Evolutionary conservation across 2,113 vertebrate species (phyloP).

Genomic region (Pongo abelii): DNA sequence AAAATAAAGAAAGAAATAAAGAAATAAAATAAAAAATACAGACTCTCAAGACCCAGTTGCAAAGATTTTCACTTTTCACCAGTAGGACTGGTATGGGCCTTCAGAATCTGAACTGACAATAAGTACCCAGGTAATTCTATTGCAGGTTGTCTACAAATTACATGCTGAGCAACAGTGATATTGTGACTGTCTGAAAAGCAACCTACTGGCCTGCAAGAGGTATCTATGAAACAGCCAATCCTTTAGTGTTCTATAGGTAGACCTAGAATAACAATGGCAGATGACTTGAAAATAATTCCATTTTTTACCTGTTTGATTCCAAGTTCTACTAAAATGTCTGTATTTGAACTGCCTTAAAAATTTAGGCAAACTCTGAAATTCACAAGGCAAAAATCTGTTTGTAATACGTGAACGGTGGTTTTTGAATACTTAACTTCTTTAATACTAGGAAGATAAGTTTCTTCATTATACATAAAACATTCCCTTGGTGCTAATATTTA

Average conservation of each 20-base stretch:
- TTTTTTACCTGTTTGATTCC: background rate
- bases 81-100: background rate
- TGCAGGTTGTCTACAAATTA: background rate
- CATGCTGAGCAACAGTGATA: background rate
- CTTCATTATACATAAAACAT: background rate
- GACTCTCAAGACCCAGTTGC: background rate
- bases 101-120: background rate
- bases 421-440: background rate
- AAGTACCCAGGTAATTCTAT: background rate
- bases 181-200: background rate
- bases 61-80: background rate
- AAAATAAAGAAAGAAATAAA: too few species aligned
- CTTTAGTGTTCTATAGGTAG: background rate
- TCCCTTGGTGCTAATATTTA: background rate
- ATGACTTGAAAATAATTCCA: background rate
- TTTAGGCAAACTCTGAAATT: background rate
- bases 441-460: background rate
- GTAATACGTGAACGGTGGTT: background rate
- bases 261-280: fast-evolving
- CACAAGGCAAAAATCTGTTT: background rate
- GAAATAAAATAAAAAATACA: background rate
- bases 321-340: background rate
- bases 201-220: background rate
- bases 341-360: background rate
- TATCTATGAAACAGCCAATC: fast-evolving